Percentiles rank a stretch among this genome's conserved stretches.
phyloP scores from a whole-genome alignment of 2,888 invertebrate genomes.

The Euzetes globulus region DNA sequence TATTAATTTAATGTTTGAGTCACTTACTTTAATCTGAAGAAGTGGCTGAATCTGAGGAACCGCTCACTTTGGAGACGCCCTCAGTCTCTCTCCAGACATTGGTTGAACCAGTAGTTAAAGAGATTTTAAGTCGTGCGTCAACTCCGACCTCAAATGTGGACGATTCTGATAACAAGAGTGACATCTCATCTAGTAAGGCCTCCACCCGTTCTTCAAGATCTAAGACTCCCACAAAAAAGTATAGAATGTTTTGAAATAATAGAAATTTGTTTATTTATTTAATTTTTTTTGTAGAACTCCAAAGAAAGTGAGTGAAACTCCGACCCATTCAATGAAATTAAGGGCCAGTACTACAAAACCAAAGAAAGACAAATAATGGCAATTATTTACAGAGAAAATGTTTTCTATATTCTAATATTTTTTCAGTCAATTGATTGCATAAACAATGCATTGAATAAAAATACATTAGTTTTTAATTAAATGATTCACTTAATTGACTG shows the following conservation, averaged over 20 bases:
- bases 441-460: no score
- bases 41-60: neutral
- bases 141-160: neutral
- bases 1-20: neutral
- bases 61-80: neutral
- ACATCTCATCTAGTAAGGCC: neutral
- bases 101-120: neutral
- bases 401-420: no score
- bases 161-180: neutral
- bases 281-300: neutral
- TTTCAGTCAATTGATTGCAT: no score
- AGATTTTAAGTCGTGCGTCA: neutral
- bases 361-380: neutral
- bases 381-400: no score
- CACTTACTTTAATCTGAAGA: neutral
- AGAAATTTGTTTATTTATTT: neutral
- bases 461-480: no score
- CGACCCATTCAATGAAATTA: constrained; percentile 33
- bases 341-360: constrained; percentile 2
- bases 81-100: neutral
- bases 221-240: constrained; percentile 15
- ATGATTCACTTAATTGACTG: no score
- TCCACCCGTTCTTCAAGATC: constrained; percentile 8
- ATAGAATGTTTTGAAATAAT: neutral
- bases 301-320: constrained; percentile 19